These are phyloP conservation scores for Lasioglossum morio DNA, from an alignment of 2,888 invertebrate species.

Conservation along the genomic window DNA sequence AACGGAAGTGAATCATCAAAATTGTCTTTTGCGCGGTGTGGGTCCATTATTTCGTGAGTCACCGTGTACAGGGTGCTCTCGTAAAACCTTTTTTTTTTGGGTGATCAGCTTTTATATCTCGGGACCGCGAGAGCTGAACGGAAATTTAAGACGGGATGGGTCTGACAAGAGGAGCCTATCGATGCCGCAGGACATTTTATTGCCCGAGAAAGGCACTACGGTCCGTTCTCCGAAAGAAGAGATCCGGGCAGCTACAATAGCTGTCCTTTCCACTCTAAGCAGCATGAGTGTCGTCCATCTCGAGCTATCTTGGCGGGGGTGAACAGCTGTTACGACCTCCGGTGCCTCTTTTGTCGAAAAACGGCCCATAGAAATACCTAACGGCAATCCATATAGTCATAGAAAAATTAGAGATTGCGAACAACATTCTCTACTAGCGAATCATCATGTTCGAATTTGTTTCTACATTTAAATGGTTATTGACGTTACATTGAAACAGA, in stretches of 20 bases:
- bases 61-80: background rate
- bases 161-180: background rate
- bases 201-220: background rate
- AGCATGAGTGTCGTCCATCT: background rate
- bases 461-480: background rate
- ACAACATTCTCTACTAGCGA: background rate
- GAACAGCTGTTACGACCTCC: conserved; percentile 9
- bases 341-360: background rate
- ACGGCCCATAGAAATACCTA: background rate
- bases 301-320: background rate
- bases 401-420: background rate
- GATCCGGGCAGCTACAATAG: background rate
- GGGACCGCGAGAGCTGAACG: background rate
- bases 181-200: conserved; percentile 9
- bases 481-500: background rate
- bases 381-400: too few relatives aligned
- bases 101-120: background rate
- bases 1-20: background rate
- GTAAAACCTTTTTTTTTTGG: background rate
- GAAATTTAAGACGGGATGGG: background rate
- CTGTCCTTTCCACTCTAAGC: background rate
- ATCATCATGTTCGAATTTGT: background rate
- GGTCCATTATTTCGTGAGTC: background rate
- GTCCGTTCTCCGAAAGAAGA: conserved; percentile 1
- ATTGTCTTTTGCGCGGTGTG: background rate